Evolutionary conservation across 2,113 vertebrate genomes (phyloP).

Genomic region (Riparia riparia): DNA sequence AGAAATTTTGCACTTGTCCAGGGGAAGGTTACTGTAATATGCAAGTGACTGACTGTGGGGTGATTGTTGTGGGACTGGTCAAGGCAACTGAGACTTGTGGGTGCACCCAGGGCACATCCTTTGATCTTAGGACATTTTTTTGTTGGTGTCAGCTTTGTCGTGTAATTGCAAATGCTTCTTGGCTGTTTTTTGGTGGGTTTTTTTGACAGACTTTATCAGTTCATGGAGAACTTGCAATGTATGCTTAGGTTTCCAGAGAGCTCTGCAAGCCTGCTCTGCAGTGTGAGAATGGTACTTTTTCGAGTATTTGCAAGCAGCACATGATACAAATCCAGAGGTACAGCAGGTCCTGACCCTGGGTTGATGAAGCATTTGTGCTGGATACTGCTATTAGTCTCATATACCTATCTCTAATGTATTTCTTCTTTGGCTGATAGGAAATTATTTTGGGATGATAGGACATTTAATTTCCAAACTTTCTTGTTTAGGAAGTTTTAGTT

Average conservation of each 20-base stretch:
- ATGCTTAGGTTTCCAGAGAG: not conserved
- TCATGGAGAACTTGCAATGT: not conserved
- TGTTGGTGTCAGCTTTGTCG: not conserved
- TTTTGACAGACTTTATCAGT: not conserved
- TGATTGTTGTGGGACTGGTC: not conserved
- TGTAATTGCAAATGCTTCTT: not conserved
- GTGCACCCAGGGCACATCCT: fast-evolving
- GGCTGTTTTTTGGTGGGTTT: not conserved
- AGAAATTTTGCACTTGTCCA: not conserved
- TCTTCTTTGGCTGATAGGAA: not conserved
- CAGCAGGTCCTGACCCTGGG: not conserved
- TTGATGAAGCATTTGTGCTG: not conserved
- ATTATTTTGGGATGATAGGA: not conserved
- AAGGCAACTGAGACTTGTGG: not conserved
- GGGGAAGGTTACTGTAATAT: not conserved
- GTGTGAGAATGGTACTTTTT: not conserved
- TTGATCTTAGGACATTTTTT: not conserved
- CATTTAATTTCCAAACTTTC: not conserved
- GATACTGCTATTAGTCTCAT: not conserved
- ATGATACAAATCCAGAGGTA: not conserved
- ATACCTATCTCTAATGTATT: not conserved
- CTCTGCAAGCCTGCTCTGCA: not conserved
- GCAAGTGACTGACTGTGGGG: not conserved
- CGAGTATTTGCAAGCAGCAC: not conserved
- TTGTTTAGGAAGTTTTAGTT: not conserved